Evolutionary conservation across 2,797 vertebrate species (phyloP).

Genomic region (Eleutherodactylus coqui): DNA sequence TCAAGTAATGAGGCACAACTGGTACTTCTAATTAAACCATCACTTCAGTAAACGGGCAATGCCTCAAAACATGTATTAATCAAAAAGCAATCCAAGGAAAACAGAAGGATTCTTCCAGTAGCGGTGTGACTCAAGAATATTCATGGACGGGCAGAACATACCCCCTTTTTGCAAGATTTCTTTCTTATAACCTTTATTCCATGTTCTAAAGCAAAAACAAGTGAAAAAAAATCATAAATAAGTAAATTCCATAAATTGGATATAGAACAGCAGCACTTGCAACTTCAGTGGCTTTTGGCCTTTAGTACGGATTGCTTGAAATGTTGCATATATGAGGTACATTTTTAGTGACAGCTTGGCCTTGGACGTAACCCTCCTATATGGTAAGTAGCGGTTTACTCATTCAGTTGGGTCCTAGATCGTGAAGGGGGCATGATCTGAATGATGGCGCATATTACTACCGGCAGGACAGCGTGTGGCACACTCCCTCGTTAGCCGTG

Average conservation of each 20-base stretch:
- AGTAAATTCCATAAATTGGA: background rate
- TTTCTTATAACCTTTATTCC: background rate
- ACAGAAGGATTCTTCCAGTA: background rate
- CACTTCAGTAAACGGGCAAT: background rate
- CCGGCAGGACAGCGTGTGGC: too few species aligned
- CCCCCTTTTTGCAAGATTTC: background rate
- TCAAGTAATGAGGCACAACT: conserved; percentile 7
- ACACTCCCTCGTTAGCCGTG: too few species aligned
- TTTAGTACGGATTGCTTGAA: background rate
- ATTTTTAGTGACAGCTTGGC: background rate
- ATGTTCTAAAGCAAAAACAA: too few species aligned
- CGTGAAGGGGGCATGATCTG: too few species aligned
- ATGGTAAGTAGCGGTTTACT: too few species aligned
- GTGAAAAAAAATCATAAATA: background rate
- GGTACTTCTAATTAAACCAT: conserved; percentile 6
- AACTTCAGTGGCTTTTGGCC: background rate
- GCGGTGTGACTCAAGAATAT: background rate
- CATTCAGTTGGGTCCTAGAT: too few species aligned
- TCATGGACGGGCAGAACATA: background rate
- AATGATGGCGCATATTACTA: too few species aligned
- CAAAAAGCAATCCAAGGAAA: conserved; percentile 10
- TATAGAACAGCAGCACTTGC: background rate
- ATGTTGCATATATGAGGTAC: background rate
- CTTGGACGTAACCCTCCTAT: too few species aligned
- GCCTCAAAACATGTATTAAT: background rate